phyloP scores from a whole-genome alignment of 2,888 invertebrate species.

The Mythimna loreyi region DNA sequence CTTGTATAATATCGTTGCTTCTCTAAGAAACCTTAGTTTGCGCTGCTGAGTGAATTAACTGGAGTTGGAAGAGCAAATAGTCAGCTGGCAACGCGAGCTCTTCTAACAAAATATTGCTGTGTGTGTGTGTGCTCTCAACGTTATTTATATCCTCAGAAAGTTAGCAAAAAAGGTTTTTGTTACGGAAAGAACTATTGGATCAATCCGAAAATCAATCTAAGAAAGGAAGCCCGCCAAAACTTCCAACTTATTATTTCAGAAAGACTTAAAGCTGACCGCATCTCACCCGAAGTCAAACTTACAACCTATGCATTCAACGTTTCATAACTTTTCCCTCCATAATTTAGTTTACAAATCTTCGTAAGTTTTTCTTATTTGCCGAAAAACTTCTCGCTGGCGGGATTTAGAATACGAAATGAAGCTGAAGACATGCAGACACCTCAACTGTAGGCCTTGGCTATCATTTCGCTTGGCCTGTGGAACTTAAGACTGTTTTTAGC shows the following conservation, averaged over 20 bases:
- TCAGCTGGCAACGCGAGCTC: background rate
- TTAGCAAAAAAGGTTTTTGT: background rate
- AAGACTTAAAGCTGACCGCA: constrained; percentile 13
- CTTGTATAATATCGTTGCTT: constrained; percentile 38
- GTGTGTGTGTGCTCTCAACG: background rate
- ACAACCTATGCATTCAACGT: constrained; percentile 29
- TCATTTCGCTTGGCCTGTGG: constrained; percentile 10
- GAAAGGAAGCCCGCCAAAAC: constrained; percentile 3
- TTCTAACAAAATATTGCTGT: background rate
- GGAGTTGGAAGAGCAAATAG: constrained; percentile 25
- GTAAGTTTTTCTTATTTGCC: constrained; percentile 38
- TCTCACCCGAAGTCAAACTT: constrained; percentile 21
- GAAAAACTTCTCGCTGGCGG: constrained; percentile 29
- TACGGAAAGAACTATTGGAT: constrained; percentile 8
- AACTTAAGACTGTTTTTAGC: constrained; percentile 24
- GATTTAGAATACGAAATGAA: constrained; percentile 49
- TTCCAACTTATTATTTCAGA: constrained; percentile 17
- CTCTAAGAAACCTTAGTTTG: constrained; percentile 33
- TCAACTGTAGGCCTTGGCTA: constrained; percentile 7
- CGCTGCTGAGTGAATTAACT: constrained; percentile 31
- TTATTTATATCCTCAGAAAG: background rate
- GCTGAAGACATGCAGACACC: constrained; percentile 14
- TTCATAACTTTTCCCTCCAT: constrained; percentile 25
- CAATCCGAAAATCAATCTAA: constrained; percentile 25
- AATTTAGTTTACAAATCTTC: constrained; percentile 47